Base-by-base conservation (phyloP, 2,888 invertebrate species). In the Pachycephus smyrnensis region DNA sequence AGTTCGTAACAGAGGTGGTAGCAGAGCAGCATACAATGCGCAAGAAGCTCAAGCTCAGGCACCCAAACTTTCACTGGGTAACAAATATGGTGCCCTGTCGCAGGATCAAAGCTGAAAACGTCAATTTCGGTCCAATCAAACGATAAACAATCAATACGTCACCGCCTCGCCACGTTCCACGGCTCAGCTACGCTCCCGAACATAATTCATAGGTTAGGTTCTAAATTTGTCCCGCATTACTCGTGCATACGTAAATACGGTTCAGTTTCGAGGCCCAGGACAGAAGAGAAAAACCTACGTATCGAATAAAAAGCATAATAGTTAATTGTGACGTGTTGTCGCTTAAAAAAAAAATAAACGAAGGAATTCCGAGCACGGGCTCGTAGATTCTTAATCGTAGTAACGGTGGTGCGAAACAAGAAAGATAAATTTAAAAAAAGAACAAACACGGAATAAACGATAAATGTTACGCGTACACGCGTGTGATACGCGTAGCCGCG, bases 61-160 rank as follows among this genome's bases (percentile, higher is more conserved):
- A 75, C 93, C 94, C 71, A 93, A 93, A 82, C 89, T 95, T 71
- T 93, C 93, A 33, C 91, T 95, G 86, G 94, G 94, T 84, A 95
- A 95, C 91, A 94, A 94, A 89, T 95, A 93, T 86, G 94, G 94
- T 86, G 94, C 94, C 81, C 91, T 95, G 30, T 93, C 93, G 83
- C 93, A 93, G 86, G 94, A 94, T 89, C 92, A 92, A 86, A 92
- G 92, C 92, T 92, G 92, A 92, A 91, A 92, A 81, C 82, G 80
- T 84, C 87, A 83, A 79, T 80, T 73, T 73, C 80, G 84, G 82
- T 84, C 76, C 73, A 78, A 85, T 86, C 86, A 85, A 87, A 85
- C 80, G 84, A 87, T 83, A 86, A 86, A 85, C 85, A 87, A 88
- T 88, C 88, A 86, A 86, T 87, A 85, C 87, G 85, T 89, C 86